Percentiles rank a stretch among this genome's conserved stretches.
Conservation (phyloP, 2,113 vertebrate species). For the Penelope pileata region DNA sequence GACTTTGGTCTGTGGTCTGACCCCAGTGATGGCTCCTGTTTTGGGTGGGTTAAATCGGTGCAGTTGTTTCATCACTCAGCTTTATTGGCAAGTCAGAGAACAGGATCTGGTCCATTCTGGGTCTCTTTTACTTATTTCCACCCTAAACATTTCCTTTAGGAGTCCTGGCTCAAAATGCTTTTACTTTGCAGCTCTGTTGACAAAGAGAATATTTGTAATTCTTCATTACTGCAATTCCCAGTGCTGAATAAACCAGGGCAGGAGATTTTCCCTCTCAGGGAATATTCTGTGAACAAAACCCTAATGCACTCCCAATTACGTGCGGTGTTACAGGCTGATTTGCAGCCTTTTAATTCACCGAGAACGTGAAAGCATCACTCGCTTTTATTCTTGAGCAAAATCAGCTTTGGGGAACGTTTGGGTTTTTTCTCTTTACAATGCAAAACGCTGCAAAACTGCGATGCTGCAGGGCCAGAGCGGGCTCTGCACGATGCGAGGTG, state of each 20-base stretch:
- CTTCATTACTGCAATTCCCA: not conserved
- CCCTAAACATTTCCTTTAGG: not conserved
- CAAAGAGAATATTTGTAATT: not conserved
- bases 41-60: not conserved
- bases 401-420: fast-evolving
- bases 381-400: not conserved
- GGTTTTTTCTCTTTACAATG: not conserved
- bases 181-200: not conserved
- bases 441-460: not conserved
- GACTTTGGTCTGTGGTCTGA: not conserved
- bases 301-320: not conserved
- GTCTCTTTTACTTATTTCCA: not conserved
- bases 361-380: not conserved
- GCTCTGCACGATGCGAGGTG: not conserved
- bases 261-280: slow-evolving; percentile 16
- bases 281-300: not conserved
- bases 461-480: not conserved
- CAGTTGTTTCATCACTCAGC: not conserved
- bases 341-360: not conserved
- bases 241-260: slow-evolving; percentile 9
- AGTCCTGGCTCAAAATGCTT: not conserved
- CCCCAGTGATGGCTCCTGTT: not conserved
- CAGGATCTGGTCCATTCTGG: not conserved
- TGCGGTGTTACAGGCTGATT: not conserved
- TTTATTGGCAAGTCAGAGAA: not conserved